Conservation (phyloP, 2,113 vertebrate species). For the Peromyscus leucopus region DNA sequence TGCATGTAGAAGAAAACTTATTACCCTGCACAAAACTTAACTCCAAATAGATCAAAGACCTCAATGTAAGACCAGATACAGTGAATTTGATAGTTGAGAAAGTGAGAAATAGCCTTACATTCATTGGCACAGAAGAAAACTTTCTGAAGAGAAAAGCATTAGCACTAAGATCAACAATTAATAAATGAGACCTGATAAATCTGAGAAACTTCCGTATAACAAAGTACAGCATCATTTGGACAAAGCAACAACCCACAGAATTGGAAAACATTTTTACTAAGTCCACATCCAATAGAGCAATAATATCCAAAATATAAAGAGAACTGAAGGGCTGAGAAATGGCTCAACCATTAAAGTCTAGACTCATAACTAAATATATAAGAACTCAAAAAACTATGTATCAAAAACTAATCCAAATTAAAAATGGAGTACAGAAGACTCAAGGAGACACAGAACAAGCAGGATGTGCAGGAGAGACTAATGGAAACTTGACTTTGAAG, state of each 20-base stretch:
- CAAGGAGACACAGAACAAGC: too few relatives aligned
- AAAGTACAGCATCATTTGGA: background rate
- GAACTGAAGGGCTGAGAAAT: background rate
- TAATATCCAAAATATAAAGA: background rate
- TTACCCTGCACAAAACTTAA: background rate
- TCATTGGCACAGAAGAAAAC: background rate
- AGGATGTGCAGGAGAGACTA: background rate
- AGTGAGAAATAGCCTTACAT: background rate
- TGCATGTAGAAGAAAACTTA: background rate
- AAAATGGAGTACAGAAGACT: background rate
- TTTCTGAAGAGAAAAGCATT: background rate
- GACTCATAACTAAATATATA: too few relatives aligned
- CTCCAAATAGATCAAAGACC: background rate
- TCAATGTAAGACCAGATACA: background rate
- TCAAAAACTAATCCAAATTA: background rate
- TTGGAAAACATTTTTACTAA: background rate
- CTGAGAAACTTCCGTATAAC: background rate
- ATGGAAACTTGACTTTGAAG: slow-evolving; percentile 31
- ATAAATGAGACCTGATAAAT: background rate
- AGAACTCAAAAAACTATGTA: too few relatives aligned
- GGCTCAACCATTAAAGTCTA: too few relatives aligned
- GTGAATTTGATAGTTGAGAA: background rate
- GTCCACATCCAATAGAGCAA: background rate
- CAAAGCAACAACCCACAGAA: background rate
- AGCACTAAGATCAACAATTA: background rate